Percentiles rank a stretch among this genome's conserved stretches.
Conservation (phyloP, 2,113 vertebrate species). For the Notiomystis cincta region DNA sequence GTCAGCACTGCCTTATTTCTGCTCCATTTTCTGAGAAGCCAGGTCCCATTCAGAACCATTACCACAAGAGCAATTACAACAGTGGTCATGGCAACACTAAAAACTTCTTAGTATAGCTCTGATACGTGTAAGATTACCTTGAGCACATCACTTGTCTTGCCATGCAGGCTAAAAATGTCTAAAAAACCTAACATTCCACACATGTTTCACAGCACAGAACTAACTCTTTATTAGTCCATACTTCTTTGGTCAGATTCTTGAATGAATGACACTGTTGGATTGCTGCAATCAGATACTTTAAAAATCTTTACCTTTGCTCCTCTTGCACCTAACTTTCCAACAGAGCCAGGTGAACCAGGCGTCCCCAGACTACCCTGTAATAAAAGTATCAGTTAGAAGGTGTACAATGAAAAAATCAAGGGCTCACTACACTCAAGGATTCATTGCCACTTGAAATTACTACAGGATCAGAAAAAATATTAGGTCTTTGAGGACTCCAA, state of each 20-base stretch:
- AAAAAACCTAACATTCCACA: not conserved
- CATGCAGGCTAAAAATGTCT: not conserved
- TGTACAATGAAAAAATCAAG: not conserved
- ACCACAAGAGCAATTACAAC: not conserved
- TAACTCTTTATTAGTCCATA: not conserved
- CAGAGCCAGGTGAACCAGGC: slow-evolving; percentile 50
- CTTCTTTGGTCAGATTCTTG: not conserved
- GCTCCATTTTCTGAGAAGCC: not conserved
- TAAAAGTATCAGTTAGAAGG: not conserved
- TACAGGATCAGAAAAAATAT: not conserved
- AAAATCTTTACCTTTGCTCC: slow-evolving; percentile 78
- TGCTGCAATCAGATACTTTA: not conserved
- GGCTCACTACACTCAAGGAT: not conserved
- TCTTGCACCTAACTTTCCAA: slow-evolving; percentile 70
- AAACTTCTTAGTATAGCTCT: not conserved
- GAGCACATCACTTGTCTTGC: not conserved
- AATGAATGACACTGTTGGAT: not conserved
- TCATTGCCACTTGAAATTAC: not conserved
- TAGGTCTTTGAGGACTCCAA: not conserved
- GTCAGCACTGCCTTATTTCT: not conserved
- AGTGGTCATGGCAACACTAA: not conserved
- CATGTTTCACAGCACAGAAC: not conserved
- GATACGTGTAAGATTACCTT: not conserved
- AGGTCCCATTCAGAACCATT: not conserved
- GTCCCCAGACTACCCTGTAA: slow-evolving; percentile 52